phyloP scores from a whole-genome alignment of 1,140 invertebrate genomes.

The Drosophila kikkawai region DNA sequence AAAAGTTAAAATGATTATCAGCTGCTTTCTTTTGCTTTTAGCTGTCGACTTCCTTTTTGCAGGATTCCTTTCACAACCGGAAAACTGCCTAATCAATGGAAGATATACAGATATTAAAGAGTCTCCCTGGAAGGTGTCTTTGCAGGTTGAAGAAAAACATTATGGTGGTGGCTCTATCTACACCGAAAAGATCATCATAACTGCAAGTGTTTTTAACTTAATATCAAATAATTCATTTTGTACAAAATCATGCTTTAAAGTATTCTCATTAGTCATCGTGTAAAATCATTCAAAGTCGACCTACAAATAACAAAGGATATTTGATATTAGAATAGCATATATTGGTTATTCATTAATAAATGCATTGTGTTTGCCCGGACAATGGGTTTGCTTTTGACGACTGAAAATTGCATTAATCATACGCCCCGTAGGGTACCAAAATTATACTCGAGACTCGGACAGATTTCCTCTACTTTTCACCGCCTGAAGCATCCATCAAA shows the following conservation, averaged over 20 bases:
- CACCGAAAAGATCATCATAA: neutral
- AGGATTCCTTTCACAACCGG: neutral
- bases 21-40: neutral
- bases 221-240: neutral
- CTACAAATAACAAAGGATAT: neutral
- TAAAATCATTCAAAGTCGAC: neutral
- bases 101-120: neutral
- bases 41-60: neutral
- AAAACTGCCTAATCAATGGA: neutral
- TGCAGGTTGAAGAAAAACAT: neutral
- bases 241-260: neutral
- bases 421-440: slow-evolving; percentile 27
- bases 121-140: neutral
- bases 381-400: slow-evolving; percentile 8
- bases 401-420: slow-evolving; percentile 69
- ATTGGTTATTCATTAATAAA: slow-evolving; percentile 43
- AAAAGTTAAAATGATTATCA: neutral
- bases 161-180: neutral
- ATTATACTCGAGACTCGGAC: slow-evolving; percentile 32
- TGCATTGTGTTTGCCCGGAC: slow-evolving; percentile 25
- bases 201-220: neutral
- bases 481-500: slow-evolving; percentile 57
- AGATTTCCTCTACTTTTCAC: neutral
- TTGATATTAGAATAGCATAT: neutral
- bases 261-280: neutral